Evolutionary conservation across 2,797 vertebrate genomes (phyloP).

Genomic region (Pterois miles): DNA sequence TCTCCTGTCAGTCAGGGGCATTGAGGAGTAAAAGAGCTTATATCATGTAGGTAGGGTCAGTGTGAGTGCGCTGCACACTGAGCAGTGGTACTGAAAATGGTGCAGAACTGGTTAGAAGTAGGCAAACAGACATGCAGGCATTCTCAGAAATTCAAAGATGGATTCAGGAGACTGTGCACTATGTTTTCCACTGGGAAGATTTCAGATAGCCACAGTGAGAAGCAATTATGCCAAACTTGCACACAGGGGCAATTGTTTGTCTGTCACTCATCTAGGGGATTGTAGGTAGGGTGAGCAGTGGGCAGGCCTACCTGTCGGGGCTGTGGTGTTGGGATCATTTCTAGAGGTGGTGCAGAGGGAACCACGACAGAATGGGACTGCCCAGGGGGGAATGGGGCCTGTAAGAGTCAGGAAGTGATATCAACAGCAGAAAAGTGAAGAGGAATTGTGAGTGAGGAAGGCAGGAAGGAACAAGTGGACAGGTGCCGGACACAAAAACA

Average conservation of each 20-base stretch:
- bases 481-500: not conserved
- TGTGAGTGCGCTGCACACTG: not conserved
- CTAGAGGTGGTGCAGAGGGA: conserved; percentile 90
- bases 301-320: conserved; percentile 90
- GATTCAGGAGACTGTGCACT: not conserved
- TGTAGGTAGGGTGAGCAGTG: not conserved
- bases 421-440: conserved; percentile 16
- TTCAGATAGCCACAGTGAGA: conserved; percentile 5
- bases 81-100: conserved; percentile 1
- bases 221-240: not conserved
- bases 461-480: not conserved
- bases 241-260: too few relatives aligned
- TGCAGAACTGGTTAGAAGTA: conserved; percentile 37
- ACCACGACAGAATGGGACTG: conserved; percentile 93
- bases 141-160: conserved; percentile 13
- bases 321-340: conserved; percentile 97
- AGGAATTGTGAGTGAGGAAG: not conserved
- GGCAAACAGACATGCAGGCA: conserved; percentile 31
- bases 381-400: conserved; percentile 91
- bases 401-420: conserved; percentile 55
- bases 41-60: not conserved
- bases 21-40: not conserved
- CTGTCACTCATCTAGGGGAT: not conserved
- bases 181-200: not conserved
- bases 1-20: not conserved